Conservation (phyloP, 2,888 invertebrate species). For the Melolontha melolontha region DNA sequence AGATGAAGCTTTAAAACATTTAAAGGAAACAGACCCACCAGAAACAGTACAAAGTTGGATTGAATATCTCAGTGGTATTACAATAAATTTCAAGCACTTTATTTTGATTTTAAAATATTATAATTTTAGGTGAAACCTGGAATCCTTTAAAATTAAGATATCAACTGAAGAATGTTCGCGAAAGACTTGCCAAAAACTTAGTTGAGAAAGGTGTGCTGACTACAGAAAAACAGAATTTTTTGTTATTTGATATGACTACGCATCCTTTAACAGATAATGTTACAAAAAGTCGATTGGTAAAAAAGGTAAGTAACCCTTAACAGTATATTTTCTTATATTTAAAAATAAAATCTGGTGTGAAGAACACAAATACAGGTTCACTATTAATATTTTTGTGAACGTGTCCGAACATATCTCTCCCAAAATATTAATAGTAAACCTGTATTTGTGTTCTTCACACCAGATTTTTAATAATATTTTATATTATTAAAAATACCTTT, state of each 20-base stretch:
- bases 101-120: not conserved
- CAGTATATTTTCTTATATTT: not conserved
- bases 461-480: too few species aligned
- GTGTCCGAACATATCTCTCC: too few species aligned
- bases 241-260: slow-evolving; percentile 99
- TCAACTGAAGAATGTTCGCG: slow-evolving; percentile 98
- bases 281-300: slow-evolving; percentile 95
- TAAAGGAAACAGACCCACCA: slow-evolving; percentile 97
- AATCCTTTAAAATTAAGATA: slow-evolving; percentile 98
- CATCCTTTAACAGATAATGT: slow-evolving; percentile 97
- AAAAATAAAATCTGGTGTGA: slow-evolving; percentile 14
- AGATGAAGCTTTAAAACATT: slow-evolving; percentile 95
- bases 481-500: too few species aligned
- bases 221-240: slow-evolving; percentile 99
- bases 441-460: too few species aligned
- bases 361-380: too few species aligned
- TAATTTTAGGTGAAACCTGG: slow-evolving; percentile 94
- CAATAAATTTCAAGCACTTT: not conserved
- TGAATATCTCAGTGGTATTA: slow-evolving; percentile 90
- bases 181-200: slow-evolving; percentile 98
- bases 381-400: too few species aligned
- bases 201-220: slow-evolving; percentile 99
- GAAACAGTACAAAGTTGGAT: slow-evolving; percentile 99
- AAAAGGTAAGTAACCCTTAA: slow-evolving; percentile 75
- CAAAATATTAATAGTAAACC: too few species aligned